Base-by-base conservation (phyloP, 2,797 vertebrate genomes). In the Enteromius argenteus region DNA sequence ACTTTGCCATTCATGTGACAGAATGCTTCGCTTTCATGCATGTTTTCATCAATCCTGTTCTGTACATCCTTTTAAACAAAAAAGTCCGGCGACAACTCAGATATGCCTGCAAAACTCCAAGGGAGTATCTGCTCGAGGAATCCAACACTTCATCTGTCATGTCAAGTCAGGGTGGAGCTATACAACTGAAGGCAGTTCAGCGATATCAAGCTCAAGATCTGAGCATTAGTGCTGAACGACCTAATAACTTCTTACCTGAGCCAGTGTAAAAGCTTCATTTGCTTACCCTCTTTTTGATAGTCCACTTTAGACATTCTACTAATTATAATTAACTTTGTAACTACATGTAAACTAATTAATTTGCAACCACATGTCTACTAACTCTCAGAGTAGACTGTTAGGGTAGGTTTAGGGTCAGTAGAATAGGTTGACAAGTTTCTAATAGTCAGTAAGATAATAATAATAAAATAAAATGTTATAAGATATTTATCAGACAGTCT, bases 11-110 rank as follows among this genome's bases (percentile, higher is more conserved):
- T 69, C 94, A 94, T 80, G 62, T 94, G 83, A 95, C 94, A 0
- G 95, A 96, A 90, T 92, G 94, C 66, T 82, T 96, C 5, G 93
- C 95, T 75, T 95, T 95, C 75, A 84, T 91, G 4, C 94, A 95
- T 77, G 93, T 93, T 88, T 94, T 93, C 39, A 77, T 95, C 78
- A 95, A 94, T 58, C 95, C 95, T 0, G 0, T 92, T n/a, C 90
- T 95, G 67, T 96, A 95, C 0, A 88, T 90, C 23, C 92, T 92
- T 81, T 93, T 93, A 82, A 94, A 92, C 69, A 92, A 76, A 76
- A 80, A 53, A 1, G 92, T 94, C 73, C 84, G 91, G 84, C 90
- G 86, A 23, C 64, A 91, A 21, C 89, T 93, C 17, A 80, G 35
- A 37, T 78, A 76, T 0, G 2, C 88, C 39, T 91, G 87, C 35